Conservation (phyloP, 2,113 vertebrate genomes). For the Tragelaphus strepsiceros region DNA sequence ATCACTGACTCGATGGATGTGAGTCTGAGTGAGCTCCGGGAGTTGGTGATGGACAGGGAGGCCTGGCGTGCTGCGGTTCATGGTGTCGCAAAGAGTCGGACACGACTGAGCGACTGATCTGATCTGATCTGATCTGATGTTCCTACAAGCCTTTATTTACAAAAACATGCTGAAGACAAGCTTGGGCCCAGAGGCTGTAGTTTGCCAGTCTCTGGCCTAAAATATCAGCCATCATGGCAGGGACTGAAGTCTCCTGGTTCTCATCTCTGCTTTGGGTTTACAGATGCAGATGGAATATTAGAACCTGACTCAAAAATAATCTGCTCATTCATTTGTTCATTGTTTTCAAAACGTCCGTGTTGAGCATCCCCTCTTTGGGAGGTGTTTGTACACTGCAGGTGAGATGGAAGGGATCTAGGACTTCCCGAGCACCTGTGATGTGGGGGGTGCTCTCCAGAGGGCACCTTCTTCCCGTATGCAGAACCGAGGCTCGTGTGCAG, state of each 20-base stretch:
- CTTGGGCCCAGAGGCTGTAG: not conserved
- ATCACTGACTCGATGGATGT: too few species aligned
- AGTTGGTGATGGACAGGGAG: too few species aligned
- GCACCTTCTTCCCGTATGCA: not conserved
- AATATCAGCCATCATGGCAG: not conserved
- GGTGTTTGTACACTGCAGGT: not conserved
- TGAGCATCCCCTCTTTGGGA: not conserved
- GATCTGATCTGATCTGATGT: not conserved
- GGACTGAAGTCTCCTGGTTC: not conserved
- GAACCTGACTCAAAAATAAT: not conserved
- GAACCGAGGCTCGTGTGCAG: not conserved
- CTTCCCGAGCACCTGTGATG: rapidly evolving
- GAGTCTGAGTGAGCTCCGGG: too few species aligned
- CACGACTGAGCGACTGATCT: too few species aligned
- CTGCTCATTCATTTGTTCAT: not conserved
- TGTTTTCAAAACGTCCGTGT: not conserved
- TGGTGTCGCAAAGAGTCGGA: too few species aligned
- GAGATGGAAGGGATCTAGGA: rapidly evolving
- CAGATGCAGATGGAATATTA: not conserved
- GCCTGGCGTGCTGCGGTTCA: too few species aligned
- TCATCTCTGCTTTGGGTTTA: not conserved
- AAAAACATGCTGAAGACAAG: not conserved
- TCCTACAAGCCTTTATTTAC: not conserved
- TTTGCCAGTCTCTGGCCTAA: not conserved
- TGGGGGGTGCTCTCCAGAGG: not conserved